Evolutionary conservation across 2,113 vertebrate genomes (phyloP), one percentile per base, ranked within the genome.

Genomic region (Meleagris gallopavo): DNA sequence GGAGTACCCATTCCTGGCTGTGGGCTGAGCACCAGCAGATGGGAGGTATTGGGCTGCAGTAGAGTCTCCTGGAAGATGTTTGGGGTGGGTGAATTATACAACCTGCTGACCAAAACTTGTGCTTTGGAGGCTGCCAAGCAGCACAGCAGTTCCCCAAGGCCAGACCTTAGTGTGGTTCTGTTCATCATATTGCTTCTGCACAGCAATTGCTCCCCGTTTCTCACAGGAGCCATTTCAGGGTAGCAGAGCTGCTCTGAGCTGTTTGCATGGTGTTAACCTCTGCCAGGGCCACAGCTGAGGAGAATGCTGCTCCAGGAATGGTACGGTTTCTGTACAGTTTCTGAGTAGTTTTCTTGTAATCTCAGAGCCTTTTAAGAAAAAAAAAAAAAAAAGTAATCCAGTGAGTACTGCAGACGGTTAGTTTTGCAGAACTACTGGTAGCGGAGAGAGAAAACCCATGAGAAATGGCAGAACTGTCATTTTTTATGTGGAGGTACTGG

Each of bases 241-340:
- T 29, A 50, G 29, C 32, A 22, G 4, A 38, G 45, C 10, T 40
- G 8, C 48, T 57, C 34, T 17, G 29, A 60, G 34, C 32, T 83
- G 10, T 57, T 85, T 13, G 20, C 13, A 30, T 11, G 24, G 13
- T 34, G 48, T 32, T 70, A 3, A 19, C 16, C 17, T 88, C 52
- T 9, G 2, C 50, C 27, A 32, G 9, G 30, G 16, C 45, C 17
- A 1, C 9, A 48, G 1, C 27, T 40, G 32, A 6, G 38, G 29
- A 62, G 12, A 5, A 1, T 0, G 3, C 13, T 41, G 24, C 57
- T 75, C 24, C 5, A 4, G 57, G 10, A 62, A 12, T 16, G 4
- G 27, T 22, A 1, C 10, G 1, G 1, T 19, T 36, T 43, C 55
- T 5, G 27, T 19, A 1, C 14, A 1, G 1, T 25, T 38, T 43